A percentile compares a stretch with the other conserved stretches of the same genome.
phyloP scores from a whole-genome alignment of 2,888 invertebrate genomes.

The Rhimphoctona megacephalus region DNA sequence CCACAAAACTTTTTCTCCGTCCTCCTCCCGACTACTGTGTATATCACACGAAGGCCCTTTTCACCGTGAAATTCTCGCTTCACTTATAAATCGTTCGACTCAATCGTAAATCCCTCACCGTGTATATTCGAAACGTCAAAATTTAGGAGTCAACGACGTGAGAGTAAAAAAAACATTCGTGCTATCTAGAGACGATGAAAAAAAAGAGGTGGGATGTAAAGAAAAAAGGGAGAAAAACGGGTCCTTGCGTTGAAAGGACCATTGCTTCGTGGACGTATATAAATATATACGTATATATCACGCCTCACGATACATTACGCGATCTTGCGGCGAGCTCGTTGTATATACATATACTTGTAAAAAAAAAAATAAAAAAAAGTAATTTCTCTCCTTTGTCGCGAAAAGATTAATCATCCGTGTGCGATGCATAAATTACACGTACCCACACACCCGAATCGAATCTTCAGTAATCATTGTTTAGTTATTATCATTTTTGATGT shows the following conservation, averaged over 20 bases:
- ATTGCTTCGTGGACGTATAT: constrained; percentile 32
- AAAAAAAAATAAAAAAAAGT: constrained; percentile 5
- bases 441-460: constrained; percentile 25
- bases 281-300: constrained; percentile 10
- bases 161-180: neutral
- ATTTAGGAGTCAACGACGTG: constrained; percentile 40
- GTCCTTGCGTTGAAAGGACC: constrained; percentile 52
- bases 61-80: constrained; percentile 51
- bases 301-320: constrained; percentile 41
- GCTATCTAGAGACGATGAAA: constrained; percentile 25
- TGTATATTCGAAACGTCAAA: constrained; percentile 43
- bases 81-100: constrained; percentile 21
- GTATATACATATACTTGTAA: neutral
- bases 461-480: constrained; percentile 21
- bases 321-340: constrained; percentile 40
- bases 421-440: constrained; percentile 21
- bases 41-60: constrained; percentile 34
- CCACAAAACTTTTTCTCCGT: constrained; percentile 30
- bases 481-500: constrained; percentile 6
- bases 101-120: constrained; percentile 36
- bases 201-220: constrained; percentile 11
- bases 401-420: constrained; percentile 36
- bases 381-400: constrained; percentile 24
- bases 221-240: constrained; percentile 23
- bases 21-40: constrained; percentile 24